Evolutionary conservation across 1,140 invertebrate species (phyloP).

Genomic region (Sesamia nonagrioides): DNA sequence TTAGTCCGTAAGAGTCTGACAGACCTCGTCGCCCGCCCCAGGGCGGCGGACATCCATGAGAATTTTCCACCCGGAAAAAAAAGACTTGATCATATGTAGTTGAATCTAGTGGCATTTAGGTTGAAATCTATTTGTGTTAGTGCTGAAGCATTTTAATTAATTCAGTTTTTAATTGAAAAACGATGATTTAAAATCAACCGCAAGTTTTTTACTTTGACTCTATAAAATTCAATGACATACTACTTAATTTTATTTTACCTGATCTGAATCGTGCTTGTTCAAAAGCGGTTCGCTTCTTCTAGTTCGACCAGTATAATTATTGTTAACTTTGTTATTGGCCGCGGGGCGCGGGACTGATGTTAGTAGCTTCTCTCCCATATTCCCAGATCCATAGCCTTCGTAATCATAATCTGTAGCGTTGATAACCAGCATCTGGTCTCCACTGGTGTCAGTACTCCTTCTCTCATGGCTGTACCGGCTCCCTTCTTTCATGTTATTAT

Average conservation of each 20-base stretch:
- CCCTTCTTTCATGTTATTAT: conserved; percentile 57
- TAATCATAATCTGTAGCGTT: conserved; percentile 68
- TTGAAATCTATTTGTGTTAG: neutral
- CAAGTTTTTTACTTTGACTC: neutral
- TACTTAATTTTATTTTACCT: conserved; percentile 61
- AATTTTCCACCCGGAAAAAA: no score
- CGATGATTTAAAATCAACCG: neutral
- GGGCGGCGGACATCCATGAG: no score
- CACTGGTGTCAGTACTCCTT: conserved; percentile 62
- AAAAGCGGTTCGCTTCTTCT: conserved; percentile 68
- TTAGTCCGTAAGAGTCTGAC: no score
- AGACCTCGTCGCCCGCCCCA: no score
- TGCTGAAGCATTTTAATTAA: neutral
- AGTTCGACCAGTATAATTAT: conserved; percentile 54
- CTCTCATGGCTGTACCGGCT: conserved; percentile 70
- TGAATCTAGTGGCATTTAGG: no score
- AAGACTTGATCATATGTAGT: no score
- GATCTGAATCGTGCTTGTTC: conserved; percentile 67
- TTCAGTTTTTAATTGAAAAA: neutral
- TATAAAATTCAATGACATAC: conserved; percentile 25
- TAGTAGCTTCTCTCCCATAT: conserved; percentile 52
- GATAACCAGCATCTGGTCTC: conserved; percentile 61
- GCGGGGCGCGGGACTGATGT: conserved; percentile 48
- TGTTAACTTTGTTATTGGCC: conserved; percentile 46
- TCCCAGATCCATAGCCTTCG: conserved; percentile 52